Evolutionary conservation across 2,113 vertebrate species (phyloP), one percentile per base, ranked within the genome.

Genomic region (Sylvilagus bachmani): DNA sequence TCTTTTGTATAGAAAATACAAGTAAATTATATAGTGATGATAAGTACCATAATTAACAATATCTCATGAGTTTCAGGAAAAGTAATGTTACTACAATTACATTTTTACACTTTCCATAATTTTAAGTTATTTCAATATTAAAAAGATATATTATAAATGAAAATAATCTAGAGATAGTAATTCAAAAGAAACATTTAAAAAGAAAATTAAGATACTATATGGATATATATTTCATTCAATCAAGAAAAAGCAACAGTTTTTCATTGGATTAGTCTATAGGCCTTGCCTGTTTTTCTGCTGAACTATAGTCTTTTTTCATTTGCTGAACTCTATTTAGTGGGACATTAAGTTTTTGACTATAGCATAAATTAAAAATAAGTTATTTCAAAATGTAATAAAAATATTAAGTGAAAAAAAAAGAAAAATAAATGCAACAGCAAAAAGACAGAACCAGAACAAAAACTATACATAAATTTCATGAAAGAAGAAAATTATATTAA

Each of bases 91-190:
- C n/a, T n/a, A 4, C 14, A 16, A 88, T 51, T 51, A 0, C 66
- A 27, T 55, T 74, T 86, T 14, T 8, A 81, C 67, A 51, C 80
- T 84, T 80, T 49, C 7, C 25, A 19, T 75, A 77, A 81, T 12
- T 61, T 74, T 74, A 73, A 79, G 79, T 19, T 58, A 58, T 67
- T 73, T 90, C 10, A 38, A 81, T 49, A 67, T n/a, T 51, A 24
- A 61, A 93, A 33, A 79, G 14, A 71, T 51, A 51, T 66, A 49
- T 33, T 92, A 84, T 70, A 91, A 81, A 51, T 81, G 10, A 69
- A 82, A 69, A 17, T 22, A 69, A 44, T 27, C 71, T 9, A 78
- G 33, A 78, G 19, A 73, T 74, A 67, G 58, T 55, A 1, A 80
- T 74, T 17, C 12, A 55, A 73, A 89, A 58, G 14, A 58, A 58